Conservation (phyloP, 2,113 vertebrate species). For the Arizona elegans region DNA sequence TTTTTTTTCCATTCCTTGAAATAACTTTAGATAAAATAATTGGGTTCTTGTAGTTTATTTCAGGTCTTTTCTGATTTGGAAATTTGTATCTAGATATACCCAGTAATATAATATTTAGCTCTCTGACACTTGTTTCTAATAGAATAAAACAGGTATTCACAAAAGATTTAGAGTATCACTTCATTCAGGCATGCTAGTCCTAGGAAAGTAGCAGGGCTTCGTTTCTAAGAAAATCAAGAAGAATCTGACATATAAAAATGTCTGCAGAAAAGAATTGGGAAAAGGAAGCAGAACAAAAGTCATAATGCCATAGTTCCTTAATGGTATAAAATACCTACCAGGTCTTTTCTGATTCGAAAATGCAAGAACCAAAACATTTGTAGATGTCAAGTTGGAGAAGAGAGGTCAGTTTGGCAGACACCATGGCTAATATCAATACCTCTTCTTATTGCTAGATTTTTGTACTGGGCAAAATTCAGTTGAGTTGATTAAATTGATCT, state of each 20-base stretch:
- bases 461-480: background rate
- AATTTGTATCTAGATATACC: slow-evolving; percentile 13
- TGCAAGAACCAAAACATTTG: background rate
- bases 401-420: background rate
- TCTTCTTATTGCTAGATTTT: background rate
- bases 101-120: slow-evolving; percentile 6
- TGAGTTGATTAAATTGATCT: slow-evolving; percentile 21
- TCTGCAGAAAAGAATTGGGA: background rate
- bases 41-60: background rate
- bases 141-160: slow-evolving; percentile 26
- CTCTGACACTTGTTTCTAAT: slow-evolving; percentile 41
- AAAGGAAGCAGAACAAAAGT: background rate
- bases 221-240: slow-evolving; percentile 14
- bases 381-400: background rate
- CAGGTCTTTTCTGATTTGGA: background rate
- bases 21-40: background rate
- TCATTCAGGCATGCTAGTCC: slow-evolving; percentile 2
- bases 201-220: background rate
- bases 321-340: background rate
- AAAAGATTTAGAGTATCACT: slow-evolving; percentile 51
- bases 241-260: background rate
- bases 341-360: background rate
- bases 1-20: background rate
- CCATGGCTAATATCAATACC: background rate
- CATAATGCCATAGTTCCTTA: background rate